Base-by-base conservation (phyloP, 1,140 invertebrate genomes). In the Drosophila teissieri region DNA sequence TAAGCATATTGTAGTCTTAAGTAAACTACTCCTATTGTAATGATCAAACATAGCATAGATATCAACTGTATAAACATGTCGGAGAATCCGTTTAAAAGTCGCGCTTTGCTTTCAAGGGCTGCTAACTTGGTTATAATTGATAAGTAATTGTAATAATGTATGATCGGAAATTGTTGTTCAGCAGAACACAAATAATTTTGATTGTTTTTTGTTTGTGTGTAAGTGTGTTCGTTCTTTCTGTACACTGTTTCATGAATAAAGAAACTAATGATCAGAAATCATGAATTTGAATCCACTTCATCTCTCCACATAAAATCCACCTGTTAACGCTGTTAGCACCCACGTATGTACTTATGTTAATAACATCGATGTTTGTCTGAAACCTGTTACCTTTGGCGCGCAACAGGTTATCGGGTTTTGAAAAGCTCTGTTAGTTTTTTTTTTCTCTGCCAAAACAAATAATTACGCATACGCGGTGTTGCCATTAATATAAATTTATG, bases 81-180 rank as follows among this genome's bases (percentile, higher is more conserved):
- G 11, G 15, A 17, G 15, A 19, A 52, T 36, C 27, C 49, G 49
- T 52, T 52, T 52, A 52, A 52, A 14, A 14, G 31, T 12, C 49
- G 49, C 49, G 49, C 49, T 36, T 52, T 36, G 8, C n/a, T 36
- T 52, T 3, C 1, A 52, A 36, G 49, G 27, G 49, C 49, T 52
- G 49, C 49, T 52, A 52, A 52, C 49, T 52, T 52, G 49, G 27
- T 52, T 52, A 52, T 36, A 52, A 36, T 52, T 52, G 34, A 36
- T 17, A 19, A 10, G 34, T 51, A 36, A 51, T 17, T 52, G 31
- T 52, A 52, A 36, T 52, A 36, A 36, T 24, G 31, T 52, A 52
- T 52, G 15, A 52, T 52, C 49, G 49, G 15, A 36, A 52, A 52
- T 52, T 52, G 31, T 36, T 51, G 49, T 52, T 52, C 49, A 36